Percentiles rank a stretch among this genome's conserved stretches.
Conservation (phyloP, 2,888 invertebrate species). For the Drosophila longiperda region DNA sequence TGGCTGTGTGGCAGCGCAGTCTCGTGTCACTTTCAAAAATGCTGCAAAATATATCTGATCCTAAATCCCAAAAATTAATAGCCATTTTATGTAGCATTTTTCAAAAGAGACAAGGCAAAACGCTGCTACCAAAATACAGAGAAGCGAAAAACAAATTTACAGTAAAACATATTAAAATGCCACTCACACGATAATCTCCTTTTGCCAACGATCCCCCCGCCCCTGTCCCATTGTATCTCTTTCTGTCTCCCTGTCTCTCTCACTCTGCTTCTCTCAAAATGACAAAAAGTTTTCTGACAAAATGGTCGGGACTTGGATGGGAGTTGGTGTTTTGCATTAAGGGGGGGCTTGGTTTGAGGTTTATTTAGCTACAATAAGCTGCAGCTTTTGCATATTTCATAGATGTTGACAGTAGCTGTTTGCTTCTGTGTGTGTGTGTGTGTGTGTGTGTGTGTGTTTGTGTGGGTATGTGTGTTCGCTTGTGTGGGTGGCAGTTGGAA, state of each 20-base stretch:
- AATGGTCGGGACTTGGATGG: conserved; percentile 38
- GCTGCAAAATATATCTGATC: conserved; percentile 32
- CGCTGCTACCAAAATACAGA: conserved; percentile 41
- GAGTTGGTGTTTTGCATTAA: conserved; percentile 19
- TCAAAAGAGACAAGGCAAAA: conserved; percentile 33
- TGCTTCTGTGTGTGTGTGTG: neutral
- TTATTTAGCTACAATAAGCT: conserved; percentile 76
- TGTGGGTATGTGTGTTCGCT: neutral
- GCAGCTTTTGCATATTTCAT: conserved; percentile 79
- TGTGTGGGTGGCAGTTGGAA: conserved; percentile 24
- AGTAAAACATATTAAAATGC: conserved; percentile 76
- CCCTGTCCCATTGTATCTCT: neutral
- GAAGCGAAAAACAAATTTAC: conserved; percentile 54
- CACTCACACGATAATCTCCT: conserved; percentile 74
- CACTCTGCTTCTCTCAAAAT: conserved; percentile 33
- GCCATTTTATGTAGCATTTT: conserved; percentile 62
- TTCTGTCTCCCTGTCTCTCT: neutral
- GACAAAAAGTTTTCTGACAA: conserved; percentile 61
- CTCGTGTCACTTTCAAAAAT: conserved; percentile 27
- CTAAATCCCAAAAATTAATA: conserved; percentile 71
- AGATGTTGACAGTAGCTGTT: conserved; percentile 59
- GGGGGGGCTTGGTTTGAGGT: conserved; percentile 24
- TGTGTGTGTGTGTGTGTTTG: conserved; percentile 8
- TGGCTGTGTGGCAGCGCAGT: conserved; percentile 17
- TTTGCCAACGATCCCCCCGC: conserved; percentile 18